Evolutionary conservation across 2,797 vertebrate species (phyloP).

Genomic region (Pipistrellus pygmaeus): DNA sequence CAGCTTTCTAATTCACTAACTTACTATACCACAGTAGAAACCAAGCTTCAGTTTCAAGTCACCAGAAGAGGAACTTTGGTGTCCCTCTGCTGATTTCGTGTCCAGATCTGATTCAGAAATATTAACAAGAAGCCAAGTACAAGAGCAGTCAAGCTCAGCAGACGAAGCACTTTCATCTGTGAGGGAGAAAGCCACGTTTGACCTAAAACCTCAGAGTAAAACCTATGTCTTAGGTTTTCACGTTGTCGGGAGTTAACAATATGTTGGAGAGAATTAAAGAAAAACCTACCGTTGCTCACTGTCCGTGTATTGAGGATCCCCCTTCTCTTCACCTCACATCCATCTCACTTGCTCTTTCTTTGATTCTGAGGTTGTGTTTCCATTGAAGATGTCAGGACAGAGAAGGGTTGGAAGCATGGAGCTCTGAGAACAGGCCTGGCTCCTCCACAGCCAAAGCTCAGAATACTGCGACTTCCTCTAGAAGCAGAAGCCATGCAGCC

Average conservation of each 20-base stretch:
- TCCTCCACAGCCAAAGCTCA: neutral
- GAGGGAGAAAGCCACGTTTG: neutral
- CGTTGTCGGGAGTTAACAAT: neutral
- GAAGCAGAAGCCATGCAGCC: neutral
- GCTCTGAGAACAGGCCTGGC: neutral
- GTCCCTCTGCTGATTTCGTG: neutral
- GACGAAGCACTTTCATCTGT: neutral
- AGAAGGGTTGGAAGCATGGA: neutral
- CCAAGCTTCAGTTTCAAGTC: neutral
- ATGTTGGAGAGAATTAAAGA: neutral
- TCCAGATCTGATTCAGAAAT: neutral
- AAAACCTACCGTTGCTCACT: neutral
- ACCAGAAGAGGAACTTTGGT: neutral
- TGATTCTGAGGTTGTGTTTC: neutral
- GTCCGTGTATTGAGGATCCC: neutral
- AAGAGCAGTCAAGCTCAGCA: neutral
- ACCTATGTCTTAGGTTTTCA: neutral
- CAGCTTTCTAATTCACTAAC: neutral
- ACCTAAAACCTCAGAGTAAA: neutral
- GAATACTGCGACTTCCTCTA: neutral
- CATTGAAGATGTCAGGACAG: neutral
- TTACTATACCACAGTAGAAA: neutral
- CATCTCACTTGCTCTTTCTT: neutral
- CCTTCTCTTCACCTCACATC: neutral
- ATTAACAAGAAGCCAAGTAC: neutral